Evolutionary conservation across 2,888 invertebrate species (phyloP), one percentile per base, ranked within the genome.

Genomic region (Masnerella sp.): DNA sequence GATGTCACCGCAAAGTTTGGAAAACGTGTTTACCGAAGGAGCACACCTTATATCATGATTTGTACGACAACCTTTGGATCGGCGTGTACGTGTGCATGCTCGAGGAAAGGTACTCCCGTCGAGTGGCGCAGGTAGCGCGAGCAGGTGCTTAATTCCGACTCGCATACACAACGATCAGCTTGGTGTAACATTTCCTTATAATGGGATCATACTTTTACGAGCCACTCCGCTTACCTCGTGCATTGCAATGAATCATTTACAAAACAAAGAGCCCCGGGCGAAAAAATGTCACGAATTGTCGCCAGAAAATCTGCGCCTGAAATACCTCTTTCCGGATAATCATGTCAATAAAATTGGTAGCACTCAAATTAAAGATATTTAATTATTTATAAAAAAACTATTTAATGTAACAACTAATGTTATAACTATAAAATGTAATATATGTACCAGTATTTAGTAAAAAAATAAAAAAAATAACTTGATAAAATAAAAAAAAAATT

Each of bases 191-290:
- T 64, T 68, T 74, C 58, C 69, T 73, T 72, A 82, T 84, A 84
- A 83, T 83, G 80, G 82, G 80, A 80, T 71, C 68, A 70, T 70
- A 78, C 75, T 80, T 84, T 84, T 82, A 83, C 76, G 74, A 78
- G 75, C 78, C 76, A 78, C 75, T 80, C 77, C 75, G 76, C 74
- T 77, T 43, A 64, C 78, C 77, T 81, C 82, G 82, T 83, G 82
- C 80, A 77, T 76, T 78, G 78, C 82, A 80, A 82, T 81, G 34
- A 42, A 58, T 68, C 67, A 59, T 51, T 49, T n/a, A 30, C 51
- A 43, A 64, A 64, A 64, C 34, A 51, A 49, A 51, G 28, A 49
- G 51, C 42, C 28, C n/a, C 30, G 20, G 32, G 42, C 38, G 14
- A 12, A 32, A 40, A 28, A 15, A 14, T 43, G 22, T 56, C 15